A percentile compares a stretch with the other conserved stretches of the same genome.
Conservation (phyloP, 2,797 vertebrate genomes). For the Lepilemur ruficaudatus region DNA sequence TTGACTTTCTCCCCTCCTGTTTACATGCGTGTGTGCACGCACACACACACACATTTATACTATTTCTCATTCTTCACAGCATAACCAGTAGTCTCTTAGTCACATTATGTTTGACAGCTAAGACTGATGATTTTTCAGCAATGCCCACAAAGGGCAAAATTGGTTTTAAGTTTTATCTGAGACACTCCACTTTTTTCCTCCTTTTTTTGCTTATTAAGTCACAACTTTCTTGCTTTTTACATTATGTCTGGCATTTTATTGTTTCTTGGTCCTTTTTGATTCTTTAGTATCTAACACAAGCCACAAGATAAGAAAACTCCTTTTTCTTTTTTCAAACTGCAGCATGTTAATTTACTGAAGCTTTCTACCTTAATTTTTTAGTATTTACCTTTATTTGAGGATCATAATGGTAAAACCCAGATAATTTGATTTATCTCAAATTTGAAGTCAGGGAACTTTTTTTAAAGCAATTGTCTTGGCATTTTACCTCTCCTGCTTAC, state of each 20-base stretch:
- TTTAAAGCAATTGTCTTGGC: background rate
- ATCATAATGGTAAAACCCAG: background rate
- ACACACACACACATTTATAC: background rate
- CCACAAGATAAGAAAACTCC: background rate
- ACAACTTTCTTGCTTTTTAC: background rate
- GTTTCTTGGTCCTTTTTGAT: background rate
- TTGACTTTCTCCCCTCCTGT: background rate
- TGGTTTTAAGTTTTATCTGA: background rate
- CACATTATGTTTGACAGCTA: background rate
- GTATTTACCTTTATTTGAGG: background rate
- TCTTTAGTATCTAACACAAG: background rate
- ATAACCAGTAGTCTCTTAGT: background rate
- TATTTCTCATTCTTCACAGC: background rate
- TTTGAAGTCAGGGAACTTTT: background rate
- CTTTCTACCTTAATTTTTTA: background rate
- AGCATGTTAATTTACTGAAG: background rate
- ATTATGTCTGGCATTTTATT: background rate
- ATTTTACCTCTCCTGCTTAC: background rate
- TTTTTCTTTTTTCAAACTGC: background rate
- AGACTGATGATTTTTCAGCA: slow-evolving; percentile 10
- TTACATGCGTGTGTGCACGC: background rate
- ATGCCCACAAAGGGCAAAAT: background rate
- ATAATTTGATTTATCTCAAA: background rate
- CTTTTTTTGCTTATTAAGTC: background rate
- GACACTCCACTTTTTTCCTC: background rate